These are phyloP conservation scores for Parnassius glacialis DNA, from an alignment of 2,888 invertebrate species.

Conservation along the genomic window DNA sequence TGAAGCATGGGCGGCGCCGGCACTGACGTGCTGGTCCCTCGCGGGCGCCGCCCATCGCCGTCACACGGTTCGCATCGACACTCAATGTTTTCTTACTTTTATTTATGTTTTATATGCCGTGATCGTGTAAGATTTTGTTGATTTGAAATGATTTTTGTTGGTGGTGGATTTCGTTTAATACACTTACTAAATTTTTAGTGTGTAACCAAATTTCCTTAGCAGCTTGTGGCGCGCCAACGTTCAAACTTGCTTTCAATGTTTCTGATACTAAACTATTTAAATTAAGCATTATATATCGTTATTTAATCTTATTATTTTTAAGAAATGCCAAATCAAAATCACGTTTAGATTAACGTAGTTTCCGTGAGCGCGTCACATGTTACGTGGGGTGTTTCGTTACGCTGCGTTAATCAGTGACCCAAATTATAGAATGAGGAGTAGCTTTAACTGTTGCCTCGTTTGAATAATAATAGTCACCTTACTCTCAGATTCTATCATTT, in stretches of 20 bases:
- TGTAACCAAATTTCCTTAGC: conserved; percentile 41
- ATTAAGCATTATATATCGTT: neutral
- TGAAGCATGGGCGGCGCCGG: conserved; percentile 73
- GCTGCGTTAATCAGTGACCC: conserved; percentile 11
- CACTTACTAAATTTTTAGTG: conserved; percentile 60
- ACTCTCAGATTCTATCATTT: conserved; percentile 36
- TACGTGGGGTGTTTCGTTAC: conserved; percentile 22
- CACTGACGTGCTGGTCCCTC: conserved; percentile 39
- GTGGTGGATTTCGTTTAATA: conserved; percentile 81
- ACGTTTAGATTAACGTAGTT: neutral
- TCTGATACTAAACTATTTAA: neutral
- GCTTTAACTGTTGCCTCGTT: conserved; percentile 20
- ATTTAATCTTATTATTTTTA: neutral
- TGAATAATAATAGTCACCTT: conserved; percentile 22
- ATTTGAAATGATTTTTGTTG: conserved; percentile 78
- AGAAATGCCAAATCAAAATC: neutral
- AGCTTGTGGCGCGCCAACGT: conserved; percentile 38
- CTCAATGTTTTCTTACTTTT: conserved; percentile 71
- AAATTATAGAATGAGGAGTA: conserved; percentile 20
- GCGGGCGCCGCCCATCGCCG: conserved; percentile 73
- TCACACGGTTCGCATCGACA: conserved; percentile 74
- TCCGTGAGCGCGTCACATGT: conserved; percentile 15
- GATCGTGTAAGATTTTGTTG: conserved; percentile 74
- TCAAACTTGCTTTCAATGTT: conserved; percentile 2
- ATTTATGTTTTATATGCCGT: conserved; percentile 77